These are phyloP conservation scores for Nestor notabilis DNA, from an alignment of 2,113 vertebrate genomes.

Conservation along the genomic window DNA sequence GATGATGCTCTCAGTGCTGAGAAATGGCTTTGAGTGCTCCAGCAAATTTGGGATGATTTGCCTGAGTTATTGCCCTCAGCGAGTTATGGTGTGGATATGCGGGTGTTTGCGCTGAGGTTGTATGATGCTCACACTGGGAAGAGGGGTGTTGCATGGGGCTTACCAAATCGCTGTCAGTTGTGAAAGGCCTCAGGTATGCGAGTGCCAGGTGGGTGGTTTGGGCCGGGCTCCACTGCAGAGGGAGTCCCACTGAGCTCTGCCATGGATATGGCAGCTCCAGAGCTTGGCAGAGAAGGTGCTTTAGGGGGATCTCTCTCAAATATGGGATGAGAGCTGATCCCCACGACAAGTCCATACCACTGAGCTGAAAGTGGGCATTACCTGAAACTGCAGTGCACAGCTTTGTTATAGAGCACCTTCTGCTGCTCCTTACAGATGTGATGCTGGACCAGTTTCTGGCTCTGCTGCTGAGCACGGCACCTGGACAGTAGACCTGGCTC, in stretches of 20 bases:
- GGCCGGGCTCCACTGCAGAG: accelerated
- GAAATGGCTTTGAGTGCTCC: background rate
- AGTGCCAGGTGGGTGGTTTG: background rate
- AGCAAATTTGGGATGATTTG: background rate
- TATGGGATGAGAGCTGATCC: background rate
- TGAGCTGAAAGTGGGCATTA: background rate
- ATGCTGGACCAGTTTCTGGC: background rate
- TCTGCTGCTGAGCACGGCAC: background rate
- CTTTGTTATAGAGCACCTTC: background rate
- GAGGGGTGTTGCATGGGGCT: background rate
- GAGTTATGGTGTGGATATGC: background rate
- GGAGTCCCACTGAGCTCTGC: background rate
- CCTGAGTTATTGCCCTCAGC: background rate
- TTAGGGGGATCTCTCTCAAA: background rate
- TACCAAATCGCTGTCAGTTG: background rate
- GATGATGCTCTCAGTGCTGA: background rate
- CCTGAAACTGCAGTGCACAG: background rate
- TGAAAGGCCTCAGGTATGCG: background rate
- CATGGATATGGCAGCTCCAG: background rate
- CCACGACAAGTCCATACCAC: background rate
- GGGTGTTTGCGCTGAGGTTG: background rate
- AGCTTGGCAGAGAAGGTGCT: background rate
- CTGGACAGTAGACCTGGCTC: background rate
- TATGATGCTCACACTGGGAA: accelerated
- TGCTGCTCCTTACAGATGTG: background rate